Evolutionary conservation across 2,888 invertebrate genomes (phyloP).

Genomic region (Macrosiphum euphorbiae): DNA sequence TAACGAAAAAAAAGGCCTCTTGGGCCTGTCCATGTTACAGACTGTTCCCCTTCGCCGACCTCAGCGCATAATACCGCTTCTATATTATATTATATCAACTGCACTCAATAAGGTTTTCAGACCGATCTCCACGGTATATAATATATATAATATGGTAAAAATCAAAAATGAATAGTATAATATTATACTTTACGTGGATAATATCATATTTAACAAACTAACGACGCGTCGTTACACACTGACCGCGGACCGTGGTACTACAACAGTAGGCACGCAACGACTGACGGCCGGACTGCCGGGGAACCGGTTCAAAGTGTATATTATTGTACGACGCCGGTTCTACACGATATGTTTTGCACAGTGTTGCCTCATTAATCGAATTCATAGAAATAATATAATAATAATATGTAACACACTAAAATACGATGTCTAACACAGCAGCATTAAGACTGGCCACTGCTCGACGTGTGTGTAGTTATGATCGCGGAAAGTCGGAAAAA

Average conservation of each 20-base stretch:
- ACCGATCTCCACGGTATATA: background rate
- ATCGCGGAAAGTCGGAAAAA: background rate
- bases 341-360: conserved; percentile 38
- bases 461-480: background rate
- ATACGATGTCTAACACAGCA: background rate
- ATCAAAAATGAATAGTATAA: background rate
- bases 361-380: conserved; percentile 39
- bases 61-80: conserved; percentile 8
- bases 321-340: background rate
- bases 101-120: background rate
- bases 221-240: conserved; percentile 23
- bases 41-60: background rate
- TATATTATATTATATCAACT: background rate
- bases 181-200: background rate
- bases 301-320: conserved; percentile 46
- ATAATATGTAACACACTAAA: background rate
- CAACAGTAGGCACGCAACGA: background rate
- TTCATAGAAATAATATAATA: background rate
- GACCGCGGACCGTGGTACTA: background rate
- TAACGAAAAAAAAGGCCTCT: conserved; percentile 28
- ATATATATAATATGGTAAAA: background rate
- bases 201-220: background rate
- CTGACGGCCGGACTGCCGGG: background rate
- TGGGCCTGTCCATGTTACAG: conserved; percentile 49
- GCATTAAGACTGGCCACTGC: background rate